Evolutionary conservation across 30 jellyfish, hydroid and myxozoan species (phyloP).

Genomic region (Cassiopea andromeda): DNA sequence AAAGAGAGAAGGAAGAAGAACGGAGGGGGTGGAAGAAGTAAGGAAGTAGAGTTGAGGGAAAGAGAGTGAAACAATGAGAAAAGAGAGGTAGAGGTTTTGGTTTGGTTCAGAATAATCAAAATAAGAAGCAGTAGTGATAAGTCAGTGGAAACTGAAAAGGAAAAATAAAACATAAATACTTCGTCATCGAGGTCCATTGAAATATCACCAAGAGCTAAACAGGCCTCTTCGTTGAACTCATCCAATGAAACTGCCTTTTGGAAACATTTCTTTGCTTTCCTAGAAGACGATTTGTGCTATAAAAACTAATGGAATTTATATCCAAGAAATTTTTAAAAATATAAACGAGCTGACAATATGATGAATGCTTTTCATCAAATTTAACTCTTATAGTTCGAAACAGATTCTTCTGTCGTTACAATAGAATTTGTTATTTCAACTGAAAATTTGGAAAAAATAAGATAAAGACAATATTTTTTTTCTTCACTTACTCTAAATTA

Average conservation of each 20-base stretch:
- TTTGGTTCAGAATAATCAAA: background rate
- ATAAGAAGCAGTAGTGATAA: background rate
- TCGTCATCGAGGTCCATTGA: conserved; percentile 80
- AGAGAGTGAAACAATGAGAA: too few relatives aligned
- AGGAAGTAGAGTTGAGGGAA: too few relatives aligned
- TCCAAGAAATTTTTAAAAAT: background rate
- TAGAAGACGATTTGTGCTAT: background rate
- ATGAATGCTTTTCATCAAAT: too few relatives aligned
- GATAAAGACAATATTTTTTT: background rate
- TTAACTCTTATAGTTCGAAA: too few relatives aligned
- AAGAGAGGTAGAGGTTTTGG: background rate
- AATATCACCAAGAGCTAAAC: conserved; percentile 74
- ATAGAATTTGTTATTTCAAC: background rate
- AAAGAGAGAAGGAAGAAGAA: too few relatives aligned
- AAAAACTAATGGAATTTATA: background rate
- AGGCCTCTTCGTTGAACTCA: conserved; percentile 69
- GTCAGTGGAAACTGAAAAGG: background rate
- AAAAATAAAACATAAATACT: conserved; percentile 25
- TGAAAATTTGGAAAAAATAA: background rate
- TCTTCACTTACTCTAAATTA: conserved; percentile 58
- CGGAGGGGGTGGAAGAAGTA: too few relatives aligned
- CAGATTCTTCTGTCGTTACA: background rate
- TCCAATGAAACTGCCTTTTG: conserved; percentile 81
- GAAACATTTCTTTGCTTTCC: conserved; percentile 90
- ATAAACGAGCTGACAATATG: background rate